A percentile compares a stretch with the other conserved stretches of the same genome.
These are phyloP conservation scores for Lycocerus yunnanus DNA, from an alignment of 2,888 invertebrate species.

Conservation along the genomic window DNA sequence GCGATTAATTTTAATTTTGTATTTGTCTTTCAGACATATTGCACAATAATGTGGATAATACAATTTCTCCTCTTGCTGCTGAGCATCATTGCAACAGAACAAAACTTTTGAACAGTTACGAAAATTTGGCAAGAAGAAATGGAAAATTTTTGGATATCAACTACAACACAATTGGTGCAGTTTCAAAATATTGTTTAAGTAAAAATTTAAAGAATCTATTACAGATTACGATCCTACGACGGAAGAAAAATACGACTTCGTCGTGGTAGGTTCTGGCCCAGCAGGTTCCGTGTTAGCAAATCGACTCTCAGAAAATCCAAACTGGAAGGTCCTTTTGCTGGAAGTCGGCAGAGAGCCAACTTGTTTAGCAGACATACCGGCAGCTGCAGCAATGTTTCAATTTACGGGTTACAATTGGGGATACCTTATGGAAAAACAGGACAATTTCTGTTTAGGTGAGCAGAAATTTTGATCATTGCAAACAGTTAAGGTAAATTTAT, in stretches of 20 bases:
- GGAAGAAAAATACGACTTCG: slow-evolving; percentile 62
- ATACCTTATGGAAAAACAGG: slow-evolving; percentile 63
- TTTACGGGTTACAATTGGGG: slow-evolving; percentile 65
- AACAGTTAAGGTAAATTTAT: neutral
- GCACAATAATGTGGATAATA: neutral
- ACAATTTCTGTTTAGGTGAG: slow-evolving; percentile 58
- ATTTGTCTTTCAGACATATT: neutral
- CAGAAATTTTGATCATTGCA: neutral
- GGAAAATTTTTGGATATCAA: neutral
- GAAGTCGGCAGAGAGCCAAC: slow-evolving; percentile 66
- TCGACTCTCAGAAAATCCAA: slow-evolving; percentile 66
- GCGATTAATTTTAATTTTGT: neutral
- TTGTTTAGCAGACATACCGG: slow-evolving; percentile 60
- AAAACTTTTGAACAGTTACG: neutral
- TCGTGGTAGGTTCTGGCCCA: slow-evolving; percentile 72
- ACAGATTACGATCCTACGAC: neutral
- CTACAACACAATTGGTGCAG: neutral
- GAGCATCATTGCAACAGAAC: neutral
- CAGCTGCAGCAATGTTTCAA: slow-evolving; percentile 60
- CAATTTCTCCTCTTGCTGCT: neutral
- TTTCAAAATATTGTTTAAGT: neutral
- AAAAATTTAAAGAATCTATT: neutral
- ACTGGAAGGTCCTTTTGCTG: slow-evolving; percentile 66
- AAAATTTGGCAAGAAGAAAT: neutral
- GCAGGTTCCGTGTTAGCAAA: slow-evolving; percentile 74